These are phyloP conservation scores for Copsychus sechellarum DNA, from an alignment of 2,113 vertebrate genomes.

Conservation along the genomic window DNA sequence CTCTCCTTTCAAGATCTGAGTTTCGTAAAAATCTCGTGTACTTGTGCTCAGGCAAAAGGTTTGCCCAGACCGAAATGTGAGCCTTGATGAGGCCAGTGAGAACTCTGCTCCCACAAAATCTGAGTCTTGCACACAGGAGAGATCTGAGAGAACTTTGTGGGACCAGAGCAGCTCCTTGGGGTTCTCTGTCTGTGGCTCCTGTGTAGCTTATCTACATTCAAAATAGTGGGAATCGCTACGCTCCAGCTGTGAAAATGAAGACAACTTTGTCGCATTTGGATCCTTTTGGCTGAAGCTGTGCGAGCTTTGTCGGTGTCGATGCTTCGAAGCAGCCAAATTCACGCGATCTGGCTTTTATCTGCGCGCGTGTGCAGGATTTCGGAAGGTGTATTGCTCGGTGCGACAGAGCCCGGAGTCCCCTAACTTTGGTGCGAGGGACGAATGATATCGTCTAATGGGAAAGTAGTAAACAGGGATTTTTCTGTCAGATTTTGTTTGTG, in stretches of 20 bases:
- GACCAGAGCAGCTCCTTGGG: not conserved
- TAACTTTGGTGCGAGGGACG: not conserved
- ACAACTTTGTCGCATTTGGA: accelerated
- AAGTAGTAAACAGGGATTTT: not conserved
- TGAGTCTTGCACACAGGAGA: accelerated
- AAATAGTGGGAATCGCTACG: not conserved
- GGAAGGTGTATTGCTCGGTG: accelerated
- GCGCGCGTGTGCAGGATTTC: accelerated
- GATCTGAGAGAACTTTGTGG: not conserved
- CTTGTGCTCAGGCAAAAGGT: not conserved
- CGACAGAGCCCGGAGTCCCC: not conserved
- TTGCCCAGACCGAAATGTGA: not conserved
- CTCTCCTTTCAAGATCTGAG: not conserved
- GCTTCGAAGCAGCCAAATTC: not conserved
- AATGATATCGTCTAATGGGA: not conserved
- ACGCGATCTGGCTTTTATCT: not conserved
- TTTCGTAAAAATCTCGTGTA: accelerated
- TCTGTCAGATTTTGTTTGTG: not conserved
- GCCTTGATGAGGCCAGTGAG: not conserved
- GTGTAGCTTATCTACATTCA: not conserved
- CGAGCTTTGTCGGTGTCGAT: accelerated
- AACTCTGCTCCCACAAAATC: not conserved
- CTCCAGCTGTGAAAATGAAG: not conserved
- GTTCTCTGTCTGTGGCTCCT: not conserved
- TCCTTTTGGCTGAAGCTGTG: not conserved